phyloP scores from a whole-genome alignment of 2,113 vertebrate species.

The Azemiops feae region DNA sequence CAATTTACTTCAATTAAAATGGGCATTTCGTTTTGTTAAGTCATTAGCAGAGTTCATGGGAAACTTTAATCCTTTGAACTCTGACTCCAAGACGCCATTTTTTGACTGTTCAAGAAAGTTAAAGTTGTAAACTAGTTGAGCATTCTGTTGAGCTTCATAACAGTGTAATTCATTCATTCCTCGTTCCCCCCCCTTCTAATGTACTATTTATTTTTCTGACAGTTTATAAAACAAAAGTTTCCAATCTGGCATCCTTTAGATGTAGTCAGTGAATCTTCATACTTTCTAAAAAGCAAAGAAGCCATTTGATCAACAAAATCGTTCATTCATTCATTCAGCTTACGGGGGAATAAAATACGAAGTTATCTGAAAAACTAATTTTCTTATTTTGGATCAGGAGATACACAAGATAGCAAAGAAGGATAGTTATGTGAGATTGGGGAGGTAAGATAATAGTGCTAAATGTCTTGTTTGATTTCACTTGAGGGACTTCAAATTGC shows the following conservation, averaged over 20 bases:
- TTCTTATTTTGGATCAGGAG: constrained; percentile 35
- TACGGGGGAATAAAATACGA: constrained; percentile 32
- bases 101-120: background rate
- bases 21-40: background rate
- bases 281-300: constrained; percentile 52
- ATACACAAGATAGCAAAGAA: constrained; percentile 52
- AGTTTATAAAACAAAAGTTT: constrained; percentile 3
- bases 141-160: background rate
- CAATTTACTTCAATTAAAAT: background rate
- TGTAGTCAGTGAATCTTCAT: constrained; percentile 5
- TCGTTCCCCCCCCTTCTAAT: background rate
- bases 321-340: constrained; percentile 37
- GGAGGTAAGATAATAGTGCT: constrained; percentile 33
- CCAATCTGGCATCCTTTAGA: background rate
- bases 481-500: constrained; percentile 60
- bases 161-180: background rate
- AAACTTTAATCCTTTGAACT: background rate
- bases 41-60: background rate
- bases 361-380: constrained; percentile 39
- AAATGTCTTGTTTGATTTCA: constrained; percentile 66
- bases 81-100: background rate
- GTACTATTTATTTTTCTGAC: constrained; percentile 4
- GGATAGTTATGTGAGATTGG: constrained; percentile 36
- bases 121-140: background rate
- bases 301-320: constrained; percentile 37